These are phyloP conservation scores for Pocillopora damicornis DNA, from an alignment of 64 coral and sea anemone species.

Conservation along the genomic window DNA sequence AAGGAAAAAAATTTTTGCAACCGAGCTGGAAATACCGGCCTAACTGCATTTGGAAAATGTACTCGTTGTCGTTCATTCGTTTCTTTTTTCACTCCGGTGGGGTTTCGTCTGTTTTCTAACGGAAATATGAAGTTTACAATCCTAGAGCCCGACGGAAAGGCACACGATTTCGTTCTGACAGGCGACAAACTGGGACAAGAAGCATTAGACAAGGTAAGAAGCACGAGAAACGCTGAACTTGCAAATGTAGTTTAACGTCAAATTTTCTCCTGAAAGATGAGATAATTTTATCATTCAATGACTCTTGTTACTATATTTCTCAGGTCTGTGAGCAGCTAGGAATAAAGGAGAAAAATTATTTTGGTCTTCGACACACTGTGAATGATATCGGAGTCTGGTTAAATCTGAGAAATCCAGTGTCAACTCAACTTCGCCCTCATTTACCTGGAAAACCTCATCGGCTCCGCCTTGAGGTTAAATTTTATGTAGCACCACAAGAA, in stretches of 20 bases:
- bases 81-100: constrained; percentile 6
- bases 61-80: neutral
- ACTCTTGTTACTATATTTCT: neutral
- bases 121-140: constrained; percentile 58
- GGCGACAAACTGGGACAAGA: constrained; percentile 71
- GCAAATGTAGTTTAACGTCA: constrained; percentile 7
- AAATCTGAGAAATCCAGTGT: constrained; percentile 92
- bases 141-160: constrained; percentile 45
- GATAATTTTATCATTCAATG: neutral
- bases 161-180: constrained; percentile 59
- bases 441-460: constrained; percentile 96
- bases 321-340: constrained; percentile 88
- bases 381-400: constrained; percentile 91
- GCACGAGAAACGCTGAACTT: constrained; percentile 22
- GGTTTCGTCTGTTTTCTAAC: neutral
- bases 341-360: constrained; percentile 94
- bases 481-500: constrained; percentile 95
- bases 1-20: constrained; percentile 18
- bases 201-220: constrained; percentile 61
- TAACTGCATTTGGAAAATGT: constrained; percentile 34
- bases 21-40: constrained; percentile 22
- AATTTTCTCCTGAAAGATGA: neutral
- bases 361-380: constrained; percentile 74
- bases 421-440: constrained; percentile 90
- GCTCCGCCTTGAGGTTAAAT: constrained; percentile 96